Percentiles rank a stretch among this genome's conserved stretches.
Evolutionary conservation across 2,113 vertebrate species (phyloP).

Genomic region (Rhabdomys dilectus): DNA sequence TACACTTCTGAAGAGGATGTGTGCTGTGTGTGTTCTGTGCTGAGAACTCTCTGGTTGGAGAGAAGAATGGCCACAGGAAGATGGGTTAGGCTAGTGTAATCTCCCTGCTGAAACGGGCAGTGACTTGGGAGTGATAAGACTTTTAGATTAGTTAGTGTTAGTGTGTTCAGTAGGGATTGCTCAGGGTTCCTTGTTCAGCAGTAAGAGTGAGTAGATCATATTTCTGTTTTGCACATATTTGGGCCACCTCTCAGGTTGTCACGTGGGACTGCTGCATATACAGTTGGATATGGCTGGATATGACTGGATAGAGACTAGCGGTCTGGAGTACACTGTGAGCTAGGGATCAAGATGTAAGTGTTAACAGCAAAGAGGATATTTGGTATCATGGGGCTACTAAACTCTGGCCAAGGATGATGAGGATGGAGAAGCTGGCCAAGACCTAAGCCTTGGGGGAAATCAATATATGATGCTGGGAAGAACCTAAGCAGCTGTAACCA

Average conservation of each 20-base stretch:
- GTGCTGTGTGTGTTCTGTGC: background rate
- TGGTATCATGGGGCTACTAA: background rate
- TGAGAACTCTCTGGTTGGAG: background rate
- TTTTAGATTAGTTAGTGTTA: background rate
- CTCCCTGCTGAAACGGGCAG: background rate
- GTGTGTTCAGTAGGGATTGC: background rate
- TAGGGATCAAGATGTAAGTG: background rate
- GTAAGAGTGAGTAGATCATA: background rate
- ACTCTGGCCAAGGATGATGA: background rate
- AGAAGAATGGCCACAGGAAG: background rate
- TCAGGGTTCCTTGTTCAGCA: background rate
- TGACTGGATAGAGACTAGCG: background rate
- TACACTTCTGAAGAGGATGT: background rate
- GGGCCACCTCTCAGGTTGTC: background rate
- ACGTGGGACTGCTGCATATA: background rate
- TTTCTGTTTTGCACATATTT: conserved; percentile 17
- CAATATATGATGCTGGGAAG: background rate
- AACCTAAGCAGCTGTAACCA: background rate
- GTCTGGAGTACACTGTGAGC: background rate
- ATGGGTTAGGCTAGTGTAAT: background rate
- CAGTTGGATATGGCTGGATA: background rate
- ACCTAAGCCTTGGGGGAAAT: background rate
- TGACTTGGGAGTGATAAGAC: background rate
- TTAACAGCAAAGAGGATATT: background rate
- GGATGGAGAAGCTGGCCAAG: background rate